A percentile compares a stretch with the other conserved stretches of the same genome.
These are phyloP conservation scores for Apostichopus japonicus DNA, from an alignment of 35 echinoderm and acorn worm species.

Conservation along the genomic window DNA sequence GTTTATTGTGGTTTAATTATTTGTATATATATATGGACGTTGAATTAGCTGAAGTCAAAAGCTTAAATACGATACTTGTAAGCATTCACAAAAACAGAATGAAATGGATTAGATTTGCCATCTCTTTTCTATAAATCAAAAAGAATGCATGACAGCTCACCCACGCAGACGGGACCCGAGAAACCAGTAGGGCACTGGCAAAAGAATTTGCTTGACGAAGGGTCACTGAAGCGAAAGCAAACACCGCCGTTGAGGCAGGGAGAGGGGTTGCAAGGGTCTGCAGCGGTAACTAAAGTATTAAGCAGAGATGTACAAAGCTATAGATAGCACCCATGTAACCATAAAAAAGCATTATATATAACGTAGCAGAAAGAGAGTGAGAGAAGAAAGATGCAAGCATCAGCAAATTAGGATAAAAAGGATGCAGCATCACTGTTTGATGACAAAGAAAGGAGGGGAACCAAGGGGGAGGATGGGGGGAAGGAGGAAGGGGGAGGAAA, in stretches of 20 bases:
- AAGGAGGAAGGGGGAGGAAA: neutral
- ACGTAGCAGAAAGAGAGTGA: neutral
- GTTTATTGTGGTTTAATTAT: too few relatives aligned
- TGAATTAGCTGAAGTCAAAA: too few relatives aligned
- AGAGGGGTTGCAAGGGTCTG: conserved; percentile 17
- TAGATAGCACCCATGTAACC: conserved; percentile 1
- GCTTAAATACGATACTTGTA: neutral
- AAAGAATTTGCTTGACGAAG: neutral
- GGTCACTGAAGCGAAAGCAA: neutral
- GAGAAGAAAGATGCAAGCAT: neutral
- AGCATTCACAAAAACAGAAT: neutral
- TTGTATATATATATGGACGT: too few relatives aligned
- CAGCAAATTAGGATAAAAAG: neutral
- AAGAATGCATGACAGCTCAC: neutral
- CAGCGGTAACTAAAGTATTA: neutral
- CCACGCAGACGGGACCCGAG: neutral
- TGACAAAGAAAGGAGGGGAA: neutral
- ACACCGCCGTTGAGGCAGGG: conserved; percentile 24
- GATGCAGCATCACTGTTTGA: neutral
- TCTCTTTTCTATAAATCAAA: neutral
- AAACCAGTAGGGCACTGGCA: conserved; percentile 27
- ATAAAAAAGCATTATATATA: neutral
- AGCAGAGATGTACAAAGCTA: neutral
- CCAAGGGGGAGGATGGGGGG: neutral
- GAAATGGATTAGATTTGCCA: neutral